Conservation (phyloP, 2,113 vertebrate species). For the Puntigrus tetrazona region DNA sequence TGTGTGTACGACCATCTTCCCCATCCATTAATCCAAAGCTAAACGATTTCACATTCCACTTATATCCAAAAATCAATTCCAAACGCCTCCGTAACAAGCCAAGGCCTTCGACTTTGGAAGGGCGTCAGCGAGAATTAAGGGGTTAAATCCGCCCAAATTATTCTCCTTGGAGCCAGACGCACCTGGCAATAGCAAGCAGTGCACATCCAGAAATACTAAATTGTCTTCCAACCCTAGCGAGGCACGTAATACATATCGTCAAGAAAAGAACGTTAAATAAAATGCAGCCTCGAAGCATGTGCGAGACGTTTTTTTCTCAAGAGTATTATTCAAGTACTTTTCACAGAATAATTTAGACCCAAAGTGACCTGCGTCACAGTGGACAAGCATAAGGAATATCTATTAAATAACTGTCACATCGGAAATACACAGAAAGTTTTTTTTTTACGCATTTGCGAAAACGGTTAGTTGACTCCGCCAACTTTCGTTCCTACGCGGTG, state of each 20-base stretch:
- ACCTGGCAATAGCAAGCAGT: conserved; percentile 50
- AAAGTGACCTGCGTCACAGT: conserved; percentile 58
- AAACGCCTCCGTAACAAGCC: not conserved
- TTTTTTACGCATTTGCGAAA: conserved; percentile 18
- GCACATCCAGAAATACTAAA: conserved; percentile 62
- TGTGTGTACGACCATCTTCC: not conserved
- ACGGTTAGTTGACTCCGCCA: not conserved
- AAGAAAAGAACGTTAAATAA: conserved; percentile 40
- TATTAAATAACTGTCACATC: conserved; percentile 57
- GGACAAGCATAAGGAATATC: conserved; percentile 46
- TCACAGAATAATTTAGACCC: conserved; percentile 75
- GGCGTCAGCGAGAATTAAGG: not conserved
- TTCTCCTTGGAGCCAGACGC: conserved; percentile 40
- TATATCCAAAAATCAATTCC: not conserved
- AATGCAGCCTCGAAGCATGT: conserved; percentile 57
- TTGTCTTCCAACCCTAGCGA: conserved; percentile 45
- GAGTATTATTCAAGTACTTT: conserved; percentile 77
- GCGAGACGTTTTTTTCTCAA: conserved; percentile 31
- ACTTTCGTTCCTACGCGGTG: conserved; percentile 25
- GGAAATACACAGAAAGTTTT: conserved; percentile 63
- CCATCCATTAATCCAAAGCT: not conserved
- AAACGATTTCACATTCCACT: not conserved
- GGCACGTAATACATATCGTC: conserved; percentile 54
- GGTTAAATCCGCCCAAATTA: conserved; percentile 23
- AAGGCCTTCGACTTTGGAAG: not conserved